Evolutionary conservation across 1,140 invertebrate species (phyloP), one percentile per base, ranked within the genome.

Genomic region (Ceratina japonica): DNA sequence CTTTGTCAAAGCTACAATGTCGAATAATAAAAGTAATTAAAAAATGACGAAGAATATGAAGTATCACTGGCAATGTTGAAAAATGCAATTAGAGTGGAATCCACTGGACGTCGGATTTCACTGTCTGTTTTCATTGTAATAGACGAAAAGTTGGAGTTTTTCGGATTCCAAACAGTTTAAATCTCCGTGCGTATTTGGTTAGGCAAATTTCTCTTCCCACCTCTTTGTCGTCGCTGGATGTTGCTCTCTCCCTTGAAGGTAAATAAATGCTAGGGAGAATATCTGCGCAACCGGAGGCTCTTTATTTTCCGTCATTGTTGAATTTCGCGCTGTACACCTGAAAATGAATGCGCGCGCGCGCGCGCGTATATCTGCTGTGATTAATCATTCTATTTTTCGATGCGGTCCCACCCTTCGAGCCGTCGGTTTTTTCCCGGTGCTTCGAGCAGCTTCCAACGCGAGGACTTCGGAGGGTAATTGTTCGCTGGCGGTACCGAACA

Each of bases 331-430:
- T 66, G 49, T 73, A 75, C 82, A 83, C 75, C 81, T 84, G 79
- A 62, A 75, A 66, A 79, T 70, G 58, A 8, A 0, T 13, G n/a
- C 24, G 4, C n/a, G 22, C 64, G 15, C 64, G 24, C 16, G 64
- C 61, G 65, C 61, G 83, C 70, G 52, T 7, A 16, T 16, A 18
- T 44, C 72, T 61, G 44, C 61, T 37, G 74, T 78, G 84, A 89
- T 89, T 87, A 87, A 84, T 89, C 86, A 88, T 88, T 81, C 83
- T 79, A 79, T 86, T 86, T 87, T 82, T 81, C 80, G 81, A 83
- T 78, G 61, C 68, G 70, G 22, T 61, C 52, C 62, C 56, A 24
- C 44, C 51, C 24, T n/a, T 58, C 52, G 51, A 58, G 56, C 18
- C 24, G n/a, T 7, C 27, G 52, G 51, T 74, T 62, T 31, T 78